Conservation (phyloP, 2,113 vertebrate genomes). For the Nipponia nippon region DNA sequence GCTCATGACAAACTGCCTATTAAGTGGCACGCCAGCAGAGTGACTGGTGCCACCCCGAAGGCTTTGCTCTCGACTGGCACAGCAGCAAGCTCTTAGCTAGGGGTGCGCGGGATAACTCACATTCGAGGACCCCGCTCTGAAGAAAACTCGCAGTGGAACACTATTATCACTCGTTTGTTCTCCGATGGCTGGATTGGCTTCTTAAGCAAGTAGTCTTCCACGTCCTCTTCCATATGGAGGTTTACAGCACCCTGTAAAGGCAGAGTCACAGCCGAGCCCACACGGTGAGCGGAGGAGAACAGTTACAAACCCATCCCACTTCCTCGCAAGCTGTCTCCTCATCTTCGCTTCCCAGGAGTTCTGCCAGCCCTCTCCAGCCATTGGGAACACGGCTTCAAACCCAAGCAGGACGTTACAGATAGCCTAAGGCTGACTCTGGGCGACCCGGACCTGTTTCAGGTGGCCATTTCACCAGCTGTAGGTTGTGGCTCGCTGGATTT, state of each 20-base stretch:
- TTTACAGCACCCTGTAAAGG: conserved; percentile 86
- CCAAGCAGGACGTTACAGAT: fast-evolving
- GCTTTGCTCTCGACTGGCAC: fast-evolving
- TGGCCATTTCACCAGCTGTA: background rate
- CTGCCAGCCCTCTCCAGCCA: background rate
- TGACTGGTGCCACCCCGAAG: fast-evolving
- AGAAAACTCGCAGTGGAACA: conserved; percentile 99
- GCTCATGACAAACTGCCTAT: fast-evolving
- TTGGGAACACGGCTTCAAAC: background rate
- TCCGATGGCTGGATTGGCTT: conserved; percentile 74
- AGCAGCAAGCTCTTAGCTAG: fast-evolving
- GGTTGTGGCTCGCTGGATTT: background rate
- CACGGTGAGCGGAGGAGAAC: fast-evolving
- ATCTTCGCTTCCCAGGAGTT: background rate
- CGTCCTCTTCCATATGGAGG: conserved; percentile 90
- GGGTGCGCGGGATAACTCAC: conserved; percentile 53
- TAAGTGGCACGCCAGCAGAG: background rate
- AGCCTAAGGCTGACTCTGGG: fast-evolving
- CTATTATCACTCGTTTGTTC: conserved; percentile 83
- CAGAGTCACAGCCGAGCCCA: fast-evolving
- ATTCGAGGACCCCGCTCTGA: conserved; percentile 92
- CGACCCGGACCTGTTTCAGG: too few relatives aligned
- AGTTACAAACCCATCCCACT: fast-evolving
- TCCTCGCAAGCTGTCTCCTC: fast-evolving
- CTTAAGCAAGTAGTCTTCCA: conserved; percentile 82